Evolutionary conservation across 2,888 invertebrate species (phyloP).

Genomic region (Tetragnatha montana): DNA sequence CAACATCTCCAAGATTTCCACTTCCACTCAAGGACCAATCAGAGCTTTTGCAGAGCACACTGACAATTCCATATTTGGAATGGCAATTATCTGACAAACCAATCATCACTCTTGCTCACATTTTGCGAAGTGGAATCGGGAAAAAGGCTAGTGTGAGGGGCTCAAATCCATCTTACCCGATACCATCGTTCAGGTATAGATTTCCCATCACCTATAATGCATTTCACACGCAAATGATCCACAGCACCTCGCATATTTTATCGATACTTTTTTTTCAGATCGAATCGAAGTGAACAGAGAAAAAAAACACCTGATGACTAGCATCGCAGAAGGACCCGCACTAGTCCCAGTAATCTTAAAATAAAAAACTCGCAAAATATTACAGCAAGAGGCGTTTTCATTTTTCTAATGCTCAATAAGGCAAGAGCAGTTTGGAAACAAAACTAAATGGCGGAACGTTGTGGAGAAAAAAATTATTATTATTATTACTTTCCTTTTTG

Average conservation of each 20-base stretch:
- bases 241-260: constrained; percentile 6
- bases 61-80: too few relatives aligned
- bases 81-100: too few relatives aligned
- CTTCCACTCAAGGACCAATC: too few relatives aligned
- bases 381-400: constrained; percentile 23
- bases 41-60: too few relatives aligned
- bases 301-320: constrained; percentile 10
- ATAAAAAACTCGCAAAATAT: constrained; percentile 33
- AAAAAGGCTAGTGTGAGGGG: too few relatives aligned
- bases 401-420: constrained; percentile 32
- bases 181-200: neutral
- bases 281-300: neutral
- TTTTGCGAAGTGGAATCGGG: too few relatives aligned
- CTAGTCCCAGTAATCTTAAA: neutral
- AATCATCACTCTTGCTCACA: too few relatives aligned
- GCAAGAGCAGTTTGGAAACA: constrained; percentile 1
- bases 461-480: constrained; percentile 35
- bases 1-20: too few relatives aligned
- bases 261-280: neutral
- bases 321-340: neutral
- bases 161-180: neutral
- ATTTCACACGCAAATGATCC: constrained; percentile 10
- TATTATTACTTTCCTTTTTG: neutral
- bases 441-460: constrained; percentile 26
- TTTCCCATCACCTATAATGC: constrained; percentile 29